These are phyloP conservation scores for Pachypanchax playfairii DNA, from an alignment of 2,113 vertebrate species.

Conservation along the genomic window DNA sequence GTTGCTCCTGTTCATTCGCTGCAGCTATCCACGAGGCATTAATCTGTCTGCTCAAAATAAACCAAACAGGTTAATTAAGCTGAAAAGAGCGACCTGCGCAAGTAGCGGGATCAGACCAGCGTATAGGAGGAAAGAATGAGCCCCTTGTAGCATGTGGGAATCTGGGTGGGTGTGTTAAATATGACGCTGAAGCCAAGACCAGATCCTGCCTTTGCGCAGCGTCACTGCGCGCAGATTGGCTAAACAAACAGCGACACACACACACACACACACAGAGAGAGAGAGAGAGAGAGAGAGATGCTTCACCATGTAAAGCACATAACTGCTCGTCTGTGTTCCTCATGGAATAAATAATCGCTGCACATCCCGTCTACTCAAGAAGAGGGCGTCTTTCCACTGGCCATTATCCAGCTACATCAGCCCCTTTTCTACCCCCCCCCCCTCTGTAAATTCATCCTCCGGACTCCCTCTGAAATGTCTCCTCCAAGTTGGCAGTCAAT, in stretches of 20 bases:
- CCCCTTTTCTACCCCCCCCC: not conserved
- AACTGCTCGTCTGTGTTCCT: constrained; percentile 56
- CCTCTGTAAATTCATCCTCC: constrained; percentile 54
- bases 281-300: constrained; percentile 30
- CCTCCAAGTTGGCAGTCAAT: constrained; percentile 60
- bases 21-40: constrained; percentile 31
- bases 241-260: constrained; percentile 60
- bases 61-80: constrained; percentile 4
- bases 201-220: constrained; percentile 88
- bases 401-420: not conserved
- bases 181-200: constrained; percentile 81
- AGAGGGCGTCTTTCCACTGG: constrained; percentile 84
- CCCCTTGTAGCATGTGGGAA: constrained; percentile 71
- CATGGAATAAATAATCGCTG: constrained; percentile 71
- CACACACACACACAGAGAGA: constrained; percentile 23
- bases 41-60: constrained; percentile 21
- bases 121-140: constrained; percentile 62
- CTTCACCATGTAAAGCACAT: constrained; percentile 47
- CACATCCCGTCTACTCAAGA: constrained; percentile 82
- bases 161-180: constrained; percentile 89
- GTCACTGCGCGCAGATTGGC: constrained; percentile 94
- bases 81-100: constrained; percentile 59
- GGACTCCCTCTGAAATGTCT: constrained; percentile 63
- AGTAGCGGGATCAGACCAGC: constrained; percentile 62
- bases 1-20: constrained; percentile 21